Evolutionary conservation across 2,888 invertebrate genomes (phyloP).

Genomic region (Autographa gamma): DNA sequence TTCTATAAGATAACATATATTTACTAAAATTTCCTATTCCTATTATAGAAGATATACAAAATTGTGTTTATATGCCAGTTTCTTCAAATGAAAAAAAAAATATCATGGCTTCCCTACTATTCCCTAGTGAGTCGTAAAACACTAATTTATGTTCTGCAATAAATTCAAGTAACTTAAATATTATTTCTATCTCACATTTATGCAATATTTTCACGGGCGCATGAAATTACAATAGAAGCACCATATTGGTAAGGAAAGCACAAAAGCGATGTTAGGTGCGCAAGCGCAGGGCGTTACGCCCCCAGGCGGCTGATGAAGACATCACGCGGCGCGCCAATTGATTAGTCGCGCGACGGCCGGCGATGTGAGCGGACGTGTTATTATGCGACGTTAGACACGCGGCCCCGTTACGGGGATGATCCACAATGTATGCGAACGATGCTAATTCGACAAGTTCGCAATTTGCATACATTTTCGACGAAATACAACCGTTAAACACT

Average conservation of each 20-base stretch:
- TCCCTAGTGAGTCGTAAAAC: too few relatives aligned
- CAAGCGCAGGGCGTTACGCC: conserved; percentile 85
- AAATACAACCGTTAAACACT: conserved; percentile 48
- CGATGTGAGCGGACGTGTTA: conserved; percentile 79
- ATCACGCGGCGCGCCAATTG: conserved; percentile 87
- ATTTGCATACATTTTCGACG: conserved; percentile 52
- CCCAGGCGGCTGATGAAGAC: conserved; percentile 87
- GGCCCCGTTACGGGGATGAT: conserved; percentile 71
- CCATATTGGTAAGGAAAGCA: conserved; percentile 57
- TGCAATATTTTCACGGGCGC: conserved; percentile 48
- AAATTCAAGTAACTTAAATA: neutral
- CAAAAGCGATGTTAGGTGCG: conserved; percentile 65
- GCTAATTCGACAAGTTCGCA: conserved; percentile 58
- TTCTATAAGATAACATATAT: neutral
- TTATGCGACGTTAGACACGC: conserved; percentile 86
- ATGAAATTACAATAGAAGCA: conserved; percentile 59
- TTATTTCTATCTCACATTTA: conserved; percentile 26
- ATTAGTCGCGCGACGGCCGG: conserved; percentile 86
- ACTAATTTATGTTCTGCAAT: neutral
- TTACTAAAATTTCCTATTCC: too few relatives aligned
- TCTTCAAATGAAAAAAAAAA: too few relatives aligned
- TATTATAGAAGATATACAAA: too few relatives aligned
- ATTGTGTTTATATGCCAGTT: too few relatives aligned
- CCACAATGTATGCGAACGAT: conserved; percentile 56
- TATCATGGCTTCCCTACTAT: too few relatives aligned